phyloP scores from a whole-genome alignment of 2,797 vertebrate genomes.

The Cynodonichthys magdalenae region DNA sequence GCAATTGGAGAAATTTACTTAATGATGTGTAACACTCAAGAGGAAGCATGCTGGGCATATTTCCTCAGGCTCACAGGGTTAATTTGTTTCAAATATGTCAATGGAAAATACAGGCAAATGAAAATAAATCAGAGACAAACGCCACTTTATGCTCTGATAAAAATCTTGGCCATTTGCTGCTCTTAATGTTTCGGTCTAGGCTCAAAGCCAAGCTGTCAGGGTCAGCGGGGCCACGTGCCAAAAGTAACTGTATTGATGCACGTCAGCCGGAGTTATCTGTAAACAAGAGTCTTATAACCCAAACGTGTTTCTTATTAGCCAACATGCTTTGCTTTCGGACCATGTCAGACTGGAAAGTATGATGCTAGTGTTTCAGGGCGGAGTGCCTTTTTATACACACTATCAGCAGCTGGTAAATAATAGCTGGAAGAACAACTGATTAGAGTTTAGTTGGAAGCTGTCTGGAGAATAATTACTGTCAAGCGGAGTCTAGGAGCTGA shows the following conservation, averaged over 20 bases:
- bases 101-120: constrained; percentile 70
- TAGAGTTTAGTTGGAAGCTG: constrained; percentile 21
- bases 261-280: constrained; percentile 74
- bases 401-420: constrained; percentile 53
- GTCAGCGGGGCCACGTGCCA: constrained; percentile 67
- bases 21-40: constrained; percentile 51
- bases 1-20: constrained; percentile 38
- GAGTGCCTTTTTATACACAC: constrained; percentile 40
- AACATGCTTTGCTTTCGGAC: constrained; percentile 44
- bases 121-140: constrained; percentile 64
- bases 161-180: constrained; percentile 65
- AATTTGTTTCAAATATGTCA: constrained; percentile 58
- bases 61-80: constrained; percentile 43
- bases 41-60: constrained; percentile 48
- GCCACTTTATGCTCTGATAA: constrained; percentile 61
- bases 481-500: constrained; percentile 23
- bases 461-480: constrained; percentile 48
- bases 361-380: constrained; percentile 53
- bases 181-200: constrained; percentile 65
- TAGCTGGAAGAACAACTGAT: constrained; percentile 34
- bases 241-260: constrained; percentile 71
- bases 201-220: constrained; percentile 60
- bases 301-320: constrained; percentile 75
- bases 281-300: constrained; percentile 67
- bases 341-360: constrained; percentile 66